These are phyloP conservation scores for Cheilosia soror DNA, from an alignment of 2,888 invertebrate genomes.

Conservation along the genomic window DNA sequence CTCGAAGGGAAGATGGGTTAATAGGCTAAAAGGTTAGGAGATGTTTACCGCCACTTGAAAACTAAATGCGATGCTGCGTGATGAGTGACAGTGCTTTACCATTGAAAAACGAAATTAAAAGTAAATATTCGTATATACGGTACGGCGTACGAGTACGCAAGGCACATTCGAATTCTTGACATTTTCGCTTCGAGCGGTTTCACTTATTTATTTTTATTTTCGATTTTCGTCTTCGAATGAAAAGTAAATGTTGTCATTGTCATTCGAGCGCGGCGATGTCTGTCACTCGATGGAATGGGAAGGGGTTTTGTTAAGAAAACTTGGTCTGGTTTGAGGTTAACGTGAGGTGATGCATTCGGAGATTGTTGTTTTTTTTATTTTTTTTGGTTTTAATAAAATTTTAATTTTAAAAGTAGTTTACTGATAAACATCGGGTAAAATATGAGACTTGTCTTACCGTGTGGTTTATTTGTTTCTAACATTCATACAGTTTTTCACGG, in stretches of 20 bases:
- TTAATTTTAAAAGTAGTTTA: not conserved
- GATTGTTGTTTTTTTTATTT: not conserved
- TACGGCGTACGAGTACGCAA: too few relatives aligned
- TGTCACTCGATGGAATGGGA: conserved; percentile 34
- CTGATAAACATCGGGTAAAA: not conserved
- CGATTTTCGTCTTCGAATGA: conserved; percentile 3
- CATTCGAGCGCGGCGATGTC: conserved; percentile 10
- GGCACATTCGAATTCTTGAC: conserved; percentile 27
- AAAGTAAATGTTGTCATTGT: conserved; percentile 66
- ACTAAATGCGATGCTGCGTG: not conserved
- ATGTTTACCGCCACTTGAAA: conserved; percentile 12
- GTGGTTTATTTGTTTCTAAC: conserved; percentile 50
- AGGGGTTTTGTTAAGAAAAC: not conserved
- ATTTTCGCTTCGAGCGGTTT: not conserved
- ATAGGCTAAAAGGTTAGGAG: conserved; percentile 67
- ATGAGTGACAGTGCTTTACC: conserved; percentile 18
- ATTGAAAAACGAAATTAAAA: conserved; percentile 70
- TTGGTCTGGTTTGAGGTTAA: conserved; percentile 17
- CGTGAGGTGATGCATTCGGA: not conserved
- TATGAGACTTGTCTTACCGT: conserved; percentile 46
- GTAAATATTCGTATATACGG: conserved; percentile 63
- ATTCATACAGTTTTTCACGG: conserved; percentile 44
- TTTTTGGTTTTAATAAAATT: not conserved
- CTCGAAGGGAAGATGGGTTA: conserved; percentile 49
- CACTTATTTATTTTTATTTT: conserved; percentile 6